A percentile compares a stretch with the other conserved stretches of the same genome.
Evolutionary conservation across 2,113 vertebrate species (phyloP).

Genomic region (Baryphthengus martii): DNA sequence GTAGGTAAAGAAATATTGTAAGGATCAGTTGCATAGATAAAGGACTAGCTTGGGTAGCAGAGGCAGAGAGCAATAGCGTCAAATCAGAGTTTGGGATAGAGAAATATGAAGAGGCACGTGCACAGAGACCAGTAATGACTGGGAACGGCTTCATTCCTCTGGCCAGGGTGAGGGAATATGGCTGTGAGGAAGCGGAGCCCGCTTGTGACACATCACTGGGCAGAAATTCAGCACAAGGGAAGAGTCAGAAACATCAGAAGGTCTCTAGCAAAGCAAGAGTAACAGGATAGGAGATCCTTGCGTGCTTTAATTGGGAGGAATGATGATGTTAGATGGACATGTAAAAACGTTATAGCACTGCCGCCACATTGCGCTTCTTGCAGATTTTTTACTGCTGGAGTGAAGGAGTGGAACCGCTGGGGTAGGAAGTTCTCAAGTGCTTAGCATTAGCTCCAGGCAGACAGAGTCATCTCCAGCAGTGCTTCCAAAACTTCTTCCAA

Average conservation of each 20-base stretch:
- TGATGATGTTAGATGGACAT: neutral
- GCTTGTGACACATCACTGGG: slow-evolving; percentile 20
- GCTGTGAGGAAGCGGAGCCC: neutral
- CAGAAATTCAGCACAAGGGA: neutral
- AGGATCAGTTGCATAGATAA: neutral
- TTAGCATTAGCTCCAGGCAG: neutral
- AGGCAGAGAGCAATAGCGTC: neutral
- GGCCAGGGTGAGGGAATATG: neutral
- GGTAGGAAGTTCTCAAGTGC: neutral
- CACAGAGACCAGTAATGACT: slow-evolving; percentile 12
- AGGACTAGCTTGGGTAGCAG: neutral
- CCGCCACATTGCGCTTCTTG: neutral
- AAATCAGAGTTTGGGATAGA: neutral
- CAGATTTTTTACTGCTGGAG: neutral
- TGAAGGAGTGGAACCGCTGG: neutral
- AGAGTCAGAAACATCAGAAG: slow-evolving; percentile 21
- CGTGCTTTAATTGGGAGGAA: neutral
- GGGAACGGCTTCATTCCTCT: slow-evolving; percentile 54
- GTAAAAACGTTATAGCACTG: neutral
- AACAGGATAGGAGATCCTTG: neutral
- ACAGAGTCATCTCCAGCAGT: neutral
- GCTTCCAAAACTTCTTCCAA: neutral
- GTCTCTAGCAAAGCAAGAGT: neutral
- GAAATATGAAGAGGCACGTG: neutral
- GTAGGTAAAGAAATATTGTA: neutral